Base-by-base conservation (phyloP, 2,113 vertebrate species). In the Chaetodon auriga region DNA sequence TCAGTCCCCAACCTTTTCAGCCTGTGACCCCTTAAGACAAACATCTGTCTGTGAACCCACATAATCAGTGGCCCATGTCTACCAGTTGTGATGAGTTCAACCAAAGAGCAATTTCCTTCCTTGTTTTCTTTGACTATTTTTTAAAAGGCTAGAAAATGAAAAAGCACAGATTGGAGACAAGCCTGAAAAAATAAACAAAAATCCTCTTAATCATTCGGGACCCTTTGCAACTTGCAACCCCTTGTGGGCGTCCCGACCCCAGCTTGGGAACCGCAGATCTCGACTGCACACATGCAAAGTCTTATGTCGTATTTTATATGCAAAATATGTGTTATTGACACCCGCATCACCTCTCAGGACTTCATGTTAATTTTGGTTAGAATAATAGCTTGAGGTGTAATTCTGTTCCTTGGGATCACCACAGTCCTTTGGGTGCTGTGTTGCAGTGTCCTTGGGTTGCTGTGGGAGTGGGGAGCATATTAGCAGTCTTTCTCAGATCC, bases 401-500 rank as follows among this genome's bases (percentile, higher is more conserved):
- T 75, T 72, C 23, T 60, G 23, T 68, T 80, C 18, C 65, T 36
- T 3, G 68, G 83, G 77, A 75, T 90, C 53, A 64, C 65, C 66
- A 9, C 48, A 53, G 68, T 72, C 80, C 79, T 70, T 54, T 81
- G 79, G 89, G 85, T 84, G 66, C 64, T 68, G 25, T 84, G 75
- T 90, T 91, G 91, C 90, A 82, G 43, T 95, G 96, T 95, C 96
- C 96, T 97, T 97, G 95, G 81, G 75, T 78, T 89, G 89, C 43
- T 92, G 87, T 92, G 80, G 90, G 89, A 87, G 87, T 80, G 87
- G 78, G 83, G 83, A 83, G 91, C 43, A 72, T 94, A 96, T 97
- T 96, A 96, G 95, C 92, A 96, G 96, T 96, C 95, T 87, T 90
- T 89, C 83, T 95, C 86, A 85, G 95, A 95, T 94, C 93, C 94